Evolutionary conservation across 2,113 vertebrate genomes (phyloP), one percentile per base, ranked within the genome.

Genomic region (Ascaphus truei): DNA sequence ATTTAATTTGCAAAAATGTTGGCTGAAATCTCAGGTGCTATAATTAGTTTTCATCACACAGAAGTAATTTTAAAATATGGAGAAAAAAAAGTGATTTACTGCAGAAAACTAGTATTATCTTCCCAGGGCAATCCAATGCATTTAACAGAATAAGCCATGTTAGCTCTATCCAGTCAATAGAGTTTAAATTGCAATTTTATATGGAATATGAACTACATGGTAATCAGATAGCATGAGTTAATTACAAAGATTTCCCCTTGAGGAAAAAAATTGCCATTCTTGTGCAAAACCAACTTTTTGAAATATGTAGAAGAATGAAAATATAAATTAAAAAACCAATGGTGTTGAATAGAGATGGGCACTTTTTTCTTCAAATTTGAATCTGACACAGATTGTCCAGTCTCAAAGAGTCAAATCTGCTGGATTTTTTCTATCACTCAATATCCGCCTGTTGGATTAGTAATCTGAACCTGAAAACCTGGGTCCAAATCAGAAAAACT

Each of bases 1-100:
- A 68, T 68, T 68, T 58, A 56, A 68, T 68, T 68, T 68, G 30
- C 64, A 33, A 26, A 26, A 68, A 48, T 47, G 64, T 34, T 58
- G 27, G 51, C 29, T 20, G 52, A 58, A 45, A 68, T 47, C 64
- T 47, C 64, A 34, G 20, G 53, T 47, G 39, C 64, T 39, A 26
- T 68, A 68, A 47, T 68, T 68, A 56, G 51, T 68, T 68, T 66
- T 23, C 39, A 43, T 55, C 50, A 10, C 39, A 30, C 34, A 43
- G 50, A 66, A 55, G 50, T 56, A 31, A 66, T 66, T 66, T 37
- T 52, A 66, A 36, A 41, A 66, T 31, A 20, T 31, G 34, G n/a
- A 43, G 37, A 53, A 18, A 31, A 18, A 25, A 30, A 55, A 65
- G 26, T 66, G 36, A 55, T 43, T 66, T 66, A 55, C 31, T 52